Conservation (phyloP, 2,113 vertebrate species). For the Damaliscus lunatus region DNA sequence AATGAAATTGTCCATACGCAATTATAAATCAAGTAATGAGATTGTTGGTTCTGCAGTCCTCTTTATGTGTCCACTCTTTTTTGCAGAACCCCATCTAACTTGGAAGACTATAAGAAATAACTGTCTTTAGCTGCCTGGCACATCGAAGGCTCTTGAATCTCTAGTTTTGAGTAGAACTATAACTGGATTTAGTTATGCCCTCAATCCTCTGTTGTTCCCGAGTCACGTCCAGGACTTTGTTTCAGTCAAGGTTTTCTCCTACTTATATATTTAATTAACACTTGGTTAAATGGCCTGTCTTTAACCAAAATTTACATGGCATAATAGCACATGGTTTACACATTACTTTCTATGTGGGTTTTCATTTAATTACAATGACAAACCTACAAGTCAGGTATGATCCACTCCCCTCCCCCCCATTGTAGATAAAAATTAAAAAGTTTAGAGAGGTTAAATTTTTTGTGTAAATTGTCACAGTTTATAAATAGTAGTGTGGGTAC, state of each 20-base stretch:
- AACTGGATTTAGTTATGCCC: neutral
- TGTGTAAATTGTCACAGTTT: neutral
- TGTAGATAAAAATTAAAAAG: neutral
- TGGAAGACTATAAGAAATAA: neutral
- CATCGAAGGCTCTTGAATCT: neutral
- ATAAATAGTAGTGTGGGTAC: neutral
- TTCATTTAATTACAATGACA: neutral
- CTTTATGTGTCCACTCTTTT: neutral
- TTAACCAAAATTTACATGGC: neutral
- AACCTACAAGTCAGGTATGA: neutral
- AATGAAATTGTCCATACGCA: constrained; percentile 5
- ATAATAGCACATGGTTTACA: neutral
- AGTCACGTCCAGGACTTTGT: neutral
- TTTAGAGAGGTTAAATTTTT: neutral
- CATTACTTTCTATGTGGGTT: neutral
- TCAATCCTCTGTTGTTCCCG: neutral
- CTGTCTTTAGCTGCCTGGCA: neutral
- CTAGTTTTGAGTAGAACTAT: neutral
- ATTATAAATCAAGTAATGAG: constrained; percentile 44
- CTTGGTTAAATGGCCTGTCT: neutral
- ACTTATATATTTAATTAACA: neutral
- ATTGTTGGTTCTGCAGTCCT: neutral
- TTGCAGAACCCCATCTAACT: neutral
- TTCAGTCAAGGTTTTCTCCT: neutral
- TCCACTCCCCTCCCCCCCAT: neutral